Percentiles rank a stretch among this genome's conserved stretches.
phyloP scores from a whole-genome alignment of 2,113 vertebrate genomes.

The Sebastes schlegelii region DNA sequence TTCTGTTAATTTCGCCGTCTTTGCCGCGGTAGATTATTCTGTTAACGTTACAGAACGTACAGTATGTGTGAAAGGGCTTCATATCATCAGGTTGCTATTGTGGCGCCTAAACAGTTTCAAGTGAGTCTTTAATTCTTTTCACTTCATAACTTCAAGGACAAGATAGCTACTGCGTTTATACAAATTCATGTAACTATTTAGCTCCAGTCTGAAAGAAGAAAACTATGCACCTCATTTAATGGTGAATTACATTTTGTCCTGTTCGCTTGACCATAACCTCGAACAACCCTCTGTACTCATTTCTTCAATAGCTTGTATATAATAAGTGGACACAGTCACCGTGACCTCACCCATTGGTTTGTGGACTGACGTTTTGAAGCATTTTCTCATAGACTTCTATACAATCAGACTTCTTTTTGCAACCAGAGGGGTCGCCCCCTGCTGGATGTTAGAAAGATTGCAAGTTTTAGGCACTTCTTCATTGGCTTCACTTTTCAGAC shows the following conservation, averaged over 20 bases:
- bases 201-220: background rate
- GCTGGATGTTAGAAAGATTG: too few relatives aligned
- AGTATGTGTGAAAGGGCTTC: background rate
- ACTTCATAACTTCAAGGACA: slow-evolving; percentile 8
- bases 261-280: slow-evolving; percentile 3
- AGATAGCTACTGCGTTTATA: background rate
- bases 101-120: background rate
- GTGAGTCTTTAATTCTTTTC: background rate
- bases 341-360: too few relatives aligned
- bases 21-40: background rate
- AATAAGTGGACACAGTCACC: too few relatives aligned
- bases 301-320: background rate
- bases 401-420: too few relatives aligned
- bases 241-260: background rate
- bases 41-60: background rate
- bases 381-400: too few relatives aligned
- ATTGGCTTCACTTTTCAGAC: too few relatives aligned
- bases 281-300: background rate
- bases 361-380: too few relatives aligned
- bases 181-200: background rate
- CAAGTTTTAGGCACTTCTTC: too few relatives aligned
- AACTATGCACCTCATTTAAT: background rate
- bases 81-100: background rate
- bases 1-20: background rate
- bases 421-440: too few relatives aligned